Evolutionary conservation across 1,140 invertebrate species (phyloP), one percentile per base, ranked within the genome.

Genomic region (Drosophila mojavensis): DNA sequence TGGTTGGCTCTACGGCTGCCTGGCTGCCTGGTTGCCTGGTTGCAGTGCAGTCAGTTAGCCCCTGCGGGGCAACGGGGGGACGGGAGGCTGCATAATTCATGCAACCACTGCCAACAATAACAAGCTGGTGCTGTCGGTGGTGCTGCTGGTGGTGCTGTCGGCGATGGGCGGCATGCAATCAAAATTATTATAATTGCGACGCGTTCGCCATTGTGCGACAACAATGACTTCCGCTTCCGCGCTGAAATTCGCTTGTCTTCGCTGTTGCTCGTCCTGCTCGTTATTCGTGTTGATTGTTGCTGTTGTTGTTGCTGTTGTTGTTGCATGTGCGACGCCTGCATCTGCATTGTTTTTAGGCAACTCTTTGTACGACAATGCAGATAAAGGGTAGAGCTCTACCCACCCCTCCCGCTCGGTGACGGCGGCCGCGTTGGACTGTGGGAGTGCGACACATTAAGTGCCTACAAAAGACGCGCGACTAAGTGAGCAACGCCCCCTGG

Each of bases 171-270:
- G 64, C 51, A 72, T 83, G 82, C 78, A 90, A 90, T 90, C 88
- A 90, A 90, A 90, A 90, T 90, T 90, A 90, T 90, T 90, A 90
- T 90, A 90, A 90, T 90, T 90, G 80, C 88, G 82, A 88, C 71
- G 82, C 88, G 82, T 88, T 90, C 82, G 80, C 88, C 88, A 90
- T 90, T 90, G 88, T 90, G 80, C 82, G 86, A 82, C 82, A 90
- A 90, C 88, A 90, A 90, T 90, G 88, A 91, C 88, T 90, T 90
- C 88, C 88, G 88, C 88, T 90, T 90, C 88, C 88, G 88, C 78
- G 86, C 82, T 79, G 78, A 83, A 86, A 90, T 90, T 90, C 66
- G 80, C 78, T 67, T 67, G 75, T 79, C 75, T 70, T 26, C 64
- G 56, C 47, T 56, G 66, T 53, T 74, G 53, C 69, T 48, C 55